phyloP scores from a whole-genome alignment of 2,888 invertebrate genomes.

The Drosophila sordidula region DNA sequence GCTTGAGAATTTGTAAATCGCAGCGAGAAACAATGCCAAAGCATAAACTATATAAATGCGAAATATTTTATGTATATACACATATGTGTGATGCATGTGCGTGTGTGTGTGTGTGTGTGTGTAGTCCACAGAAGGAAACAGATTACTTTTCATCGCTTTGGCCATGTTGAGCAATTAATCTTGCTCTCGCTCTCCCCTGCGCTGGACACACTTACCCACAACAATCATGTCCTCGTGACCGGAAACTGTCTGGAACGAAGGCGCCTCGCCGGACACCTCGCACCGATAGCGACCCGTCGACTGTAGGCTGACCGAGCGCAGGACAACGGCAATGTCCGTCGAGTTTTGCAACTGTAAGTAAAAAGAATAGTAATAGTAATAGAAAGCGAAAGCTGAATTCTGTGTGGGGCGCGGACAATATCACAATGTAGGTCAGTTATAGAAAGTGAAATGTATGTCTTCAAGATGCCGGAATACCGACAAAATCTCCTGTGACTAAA shows the following conservation, averaged over 20 bases:
- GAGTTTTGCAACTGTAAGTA: constrained; percentile 87
- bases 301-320: constrained; percentile 89
- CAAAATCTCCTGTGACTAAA: too few relatives aligned
- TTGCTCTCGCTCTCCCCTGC: constrained; percentile 36
- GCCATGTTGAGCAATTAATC: constrained; percentile 75
- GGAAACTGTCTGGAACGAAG: constrained; percentile 91
- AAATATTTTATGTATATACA: constrained; percentile 68
- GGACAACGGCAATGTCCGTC: constrained; percentile 88
- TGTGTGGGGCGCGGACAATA: constrained; percentile 12
- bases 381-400: constrained; percentile 42
- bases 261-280: constrained; percentile 92
- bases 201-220: constrained; percentile 87
- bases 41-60: constrained; percentile 81
- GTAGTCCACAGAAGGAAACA: constrained; percentile 50
- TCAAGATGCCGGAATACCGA: not conserved
- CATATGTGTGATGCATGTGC: not conserved
- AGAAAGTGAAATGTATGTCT: constrained; percentile 13
- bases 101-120: constrained; percentile 16
- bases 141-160: constrained; percentile 79
- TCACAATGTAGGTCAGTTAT: not conserved
- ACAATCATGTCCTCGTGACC: constrained; percentile 91
- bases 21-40: constrained; percentile 76
- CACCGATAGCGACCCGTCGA: constrained; percentile 91
- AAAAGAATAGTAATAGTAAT: constrained; percentile 24
- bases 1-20: constrained; percentile 80